phyloP scores from a whole-genome alignment of 1,140 invertebrate species.

The Orussus abietinus region DNA sequence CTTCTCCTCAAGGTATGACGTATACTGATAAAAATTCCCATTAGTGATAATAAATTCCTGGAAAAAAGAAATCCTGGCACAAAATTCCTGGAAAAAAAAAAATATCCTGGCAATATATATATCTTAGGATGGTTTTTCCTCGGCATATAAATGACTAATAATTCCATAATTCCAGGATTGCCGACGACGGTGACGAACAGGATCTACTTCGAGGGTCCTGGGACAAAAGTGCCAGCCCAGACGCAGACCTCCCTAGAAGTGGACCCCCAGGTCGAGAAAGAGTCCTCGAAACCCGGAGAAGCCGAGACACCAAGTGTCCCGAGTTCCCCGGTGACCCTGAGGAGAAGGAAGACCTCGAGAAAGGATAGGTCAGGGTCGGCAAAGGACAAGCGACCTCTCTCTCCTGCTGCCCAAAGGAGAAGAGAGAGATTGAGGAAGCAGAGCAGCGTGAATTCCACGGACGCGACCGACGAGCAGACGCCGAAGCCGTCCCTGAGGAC shows the following conservation, averaged over 20 bases:
- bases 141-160: no score
- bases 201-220: constrained; percentile 30
- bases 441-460: constrained; percentile 24
- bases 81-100: no score
- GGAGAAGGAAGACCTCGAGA: constrained; percentile 13
- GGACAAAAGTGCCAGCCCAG: constrained; percentile 35
- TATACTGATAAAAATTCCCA: no score
- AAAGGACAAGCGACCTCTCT: constrained; percentile 19
- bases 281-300: constrained; percentile 1
- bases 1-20: constrained; percentile 26
- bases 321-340: constrained; percentile 15
- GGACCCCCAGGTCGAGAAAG: constrained; percentile 23
- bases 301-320: constrained; percentile 7
- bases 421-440: constrained; percentile 34
- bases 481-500: constrained; percentile 17
- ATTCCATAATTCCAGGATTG: no score
- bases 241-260: constrained; percentile 38
- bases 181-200: background rate
- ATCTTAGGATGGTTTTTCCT: no score
- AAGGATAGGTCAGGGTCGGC: constrained; percentile 15
- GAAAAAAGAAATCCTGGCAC: no score
- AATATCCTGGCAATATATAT: no score
- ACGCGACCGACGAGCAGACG: constrained; percentile 24
- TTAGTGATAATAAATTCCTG: no score
- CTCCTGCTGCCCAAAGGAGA: constrained; percentile 19